phyloP scores from a whole-genome alignment of 1,140 invertebrate species.

The Cotesia typhae region DNA sequence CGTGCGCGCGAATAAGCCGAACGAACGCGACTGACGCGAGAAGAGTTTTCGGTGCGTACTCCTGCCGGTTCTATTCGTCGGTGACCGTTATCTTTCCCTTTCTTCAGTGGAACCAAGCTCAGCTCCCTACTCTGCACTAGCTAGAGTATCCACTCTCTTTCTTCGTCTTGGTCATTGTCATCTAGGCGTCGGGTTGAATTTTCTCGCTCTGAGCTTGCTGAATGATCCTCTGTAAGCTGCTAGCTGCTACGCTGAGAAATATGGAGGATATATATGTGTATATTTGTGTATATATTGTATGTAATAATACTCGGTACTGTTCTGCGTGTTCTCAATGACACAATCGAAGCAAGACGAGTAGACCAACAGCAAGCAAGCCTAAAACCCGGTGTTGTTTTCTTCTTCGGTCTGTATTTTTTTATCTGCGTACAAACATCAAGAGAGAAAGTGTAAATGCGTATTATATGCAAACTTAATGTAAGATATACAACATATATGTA shows the following conservation, averaged over 20 bases:
- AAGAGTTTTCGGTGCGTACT: constrained; percentile 7
- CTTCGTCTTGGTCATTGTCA: not conserved
- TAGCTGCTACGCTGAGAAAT: too few species aligned
- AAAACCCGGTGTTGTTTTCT: not conserved
- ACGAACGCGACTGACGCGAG: constrained; percentile 52
- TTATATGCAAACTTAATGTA: not conserved
- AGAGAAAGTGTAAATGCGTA: constrained; percentile 18
- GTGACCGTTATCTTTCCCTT: constrained; percentile 47
- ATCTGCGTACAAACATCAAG: not conserved
- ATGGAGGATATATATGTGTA: too few species aligned
- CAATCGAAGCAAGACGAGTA: too few species aligned
- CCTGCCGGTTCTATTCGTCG: constrained; percentile 28
- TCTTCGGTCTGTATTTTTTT: not conserved
- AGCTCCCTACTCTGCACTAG: not conserved
- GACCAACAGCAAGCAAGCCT: not conserved
- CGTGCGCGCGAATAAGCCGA: constrained; percentile 41
- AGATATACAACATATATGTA: not conserved
- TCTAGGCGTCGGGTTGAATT: not conserved
- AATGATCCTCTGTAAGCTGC: constrained; percentile 8
- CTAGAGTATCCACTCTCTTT: not conserved
- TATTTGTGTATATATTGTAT: too few species aligned
- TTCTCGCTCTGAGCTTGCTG: not conserved
- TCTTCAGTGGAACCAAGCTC: constrained; percentile 25
- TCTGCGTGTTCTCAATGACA: too few species aligned
- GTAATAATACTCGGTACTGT: too few species aligned